Evolutionary conservation across 2,888 invertebrate genomes (phyloP), one percentile per base, ranked within the genome.

Genomic region (Nesidiocoris tenuis): DNA sequence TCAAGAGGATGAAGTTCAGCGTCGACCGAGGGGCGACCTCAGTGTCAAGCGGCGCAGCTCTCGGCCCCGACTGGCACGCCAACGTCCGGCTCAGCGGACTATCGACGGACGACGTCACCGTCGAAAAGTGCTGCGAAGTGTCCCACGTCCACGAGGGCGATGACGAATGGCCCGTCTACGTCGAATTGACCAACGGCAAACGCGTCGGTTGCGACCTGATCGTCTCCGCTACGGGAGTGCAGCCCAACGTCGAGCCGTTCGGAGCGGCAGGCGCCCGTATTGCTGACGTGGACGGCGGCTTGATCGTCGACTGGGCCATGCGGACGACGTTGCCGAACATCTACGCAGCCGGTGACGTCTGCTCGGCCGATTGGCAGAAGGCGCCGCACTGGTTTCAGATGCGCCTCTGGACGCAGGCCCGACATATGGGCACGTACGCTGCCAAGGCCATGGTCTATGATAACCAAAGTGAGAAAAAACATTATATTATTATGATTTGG

Each of bases 381-480:
- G 89, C 93, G 0, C 85, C 88, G 22, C 92, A 95, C 82, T 96
- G 96, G 96, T 93, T 94, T 83, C 93, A 97, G 86, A 93, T 98
- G 91, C 88, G 96, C 77, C 84, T 99, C 54, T 99, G 99, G 99
- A 95, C 96, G 0, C 99, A 99, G 85, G 99, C 98, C 0, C 86
- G 96, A 74, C 97, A 98, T 85, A 98, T 98, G 97, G 99, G 98
- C 9, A 88, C 89, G 74, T 96, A 95, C 87, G 96, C 94, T 22
- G 98, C 95, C 0, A 92, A 93, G 83, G 90, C 92, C 76, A 98
- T 99, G 94, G 87, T 88, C 78, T 88, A 88, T 0, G 84, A 84
- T 78, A 82, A 87, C 5, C 86, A 84, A 12, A 12, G 39, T 39
- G 39, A 39, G 12, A 39, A 7, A 39, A 39, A 3, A n/a, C n/a